Conservation (phyloP, 2,888 invertebrate species). For the Aspidiotus destructor region DNA sequence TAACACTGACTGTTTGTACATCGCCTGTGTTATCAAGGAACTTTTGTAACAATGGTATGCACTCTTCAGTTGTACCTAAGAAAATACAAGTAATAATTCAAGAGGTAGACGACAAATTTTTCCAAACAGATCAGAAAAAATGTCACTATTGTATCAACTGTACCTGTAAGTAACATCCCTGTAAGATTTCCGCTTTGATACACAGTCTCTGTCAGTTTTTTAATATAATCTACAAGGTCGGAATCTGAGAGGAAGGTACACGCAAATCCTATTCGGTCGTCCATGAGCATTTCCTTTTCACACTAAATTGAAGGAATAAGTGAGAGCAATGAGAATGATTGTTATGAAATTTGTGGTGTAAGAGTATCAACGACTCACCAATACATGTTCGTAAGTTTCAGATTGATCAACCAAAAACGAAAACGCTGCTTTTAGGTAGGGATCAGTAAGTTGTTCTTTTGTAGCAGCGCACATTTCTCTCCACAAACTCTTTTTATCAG, state of each 20-base stretch:
- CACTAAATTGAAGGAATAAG: conserved; percentile 48
- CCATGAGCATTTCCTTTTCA: conserved; percentile 73
- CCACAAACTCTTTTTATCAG: conserved; percentile 73
- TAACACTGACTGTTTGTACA: conserved; percentile 79
- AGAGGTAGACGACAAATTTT: background rate
- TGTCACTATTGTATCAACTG: background rate
- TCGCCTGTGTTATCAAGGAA: conserved; percentile 81
- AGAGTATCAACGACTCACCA: conserved; percentile 48
- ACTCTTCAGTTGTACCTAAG: conserved; percentile 52
- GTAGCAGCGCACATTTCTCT: conserved; percentile 62
- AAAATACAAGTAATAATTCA: conserved; percentile 6
- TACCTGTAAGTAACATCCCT: conserved; percentile 73
- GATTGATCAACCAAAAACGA: conserved; percentile 76
- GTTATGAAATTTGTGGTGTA: background rate
- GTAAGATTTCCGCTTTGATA: conserved; percentile 69
- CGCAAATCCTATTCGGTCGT: conserved; percentile 85
- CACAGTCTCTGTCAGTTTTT: conserved; percentile 57
- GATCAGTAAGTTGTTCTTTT: conserved; percentile 70
- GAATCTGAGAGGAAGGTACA: conserved; percentile 73
- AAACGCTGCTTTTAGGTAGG: conserved; percentile 83
- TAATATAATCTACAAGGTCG: conserved; percentile 68
- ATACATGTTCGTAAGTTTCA: conserved; percentile 62
- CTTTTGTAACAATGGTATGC: conserved; percentile 69
- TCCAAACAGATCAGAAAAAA: background rate
- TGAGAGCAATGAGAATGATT: background rate